Base-by-base conservation (phyloP, 2,113 vertebrate genomes). In the Irena cyanogastra region DNA sequence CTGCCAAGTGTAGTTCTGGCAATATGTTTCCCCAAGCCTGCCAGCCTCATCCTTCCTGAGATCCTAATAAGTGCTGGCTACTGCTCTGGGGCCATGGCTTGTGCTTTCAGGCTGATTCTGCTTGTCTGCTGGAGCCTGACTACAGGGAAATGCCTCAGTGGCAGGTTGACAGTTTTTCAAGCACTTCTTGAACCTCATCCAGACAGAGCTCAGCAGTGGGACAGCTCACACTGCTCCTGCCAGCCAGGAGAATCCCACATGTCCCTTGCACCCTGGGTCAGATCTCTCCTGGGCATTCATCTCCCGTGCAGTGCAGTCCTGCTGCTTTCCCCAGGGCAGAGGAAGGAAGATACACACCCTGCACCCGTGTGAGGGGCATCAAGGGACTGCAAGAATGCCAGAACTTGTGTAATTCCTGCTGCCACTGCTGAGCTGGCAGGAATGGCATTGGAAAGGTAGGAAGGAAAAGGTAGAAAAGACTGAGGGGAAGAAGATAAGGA, bases 1-100 rank as follows among this genome's bases (percentile, higher is more conserved):
- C 28, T 87, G 49, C 70, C 86, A 74, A 77, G 42, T 33, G 18
- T 59, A 83, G 88, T 92, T 97, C 96, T 93, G 92, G 90, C 83
- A 74, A 4, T 17, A 5, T 26, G 30, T 42, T 59, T 90, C 68
- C 42, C 52, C 26, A 39, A 56, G 33, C 68, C 79, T 96, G 90
- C 83, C 83, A 88, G 4, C 60, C 68, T 89, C 11, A 13, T 78
- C 92, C 68, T 74, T 57, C 18, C 42, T 78, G 76, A 94, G 72
- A 69, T 89, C 39, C 83, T 89, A 83, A 37, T 47, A 75, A 71
- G 21, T 56, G 28, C 80, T 81, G 83, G 54, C 76, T 89, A n/a
- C 64, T 90, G 76, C 50, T 75, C 83, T 66, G 68, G 52, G 79
- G 56, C 16, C 1, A 0, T 31, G 39, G 33, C 54, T 83, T 86